Evolutionary conservation across 2,797 vertebrate genomes (phyloP), one percentile per base, ranked within the genome.

Genomic region (Eidolon dupreanum): DNA sequence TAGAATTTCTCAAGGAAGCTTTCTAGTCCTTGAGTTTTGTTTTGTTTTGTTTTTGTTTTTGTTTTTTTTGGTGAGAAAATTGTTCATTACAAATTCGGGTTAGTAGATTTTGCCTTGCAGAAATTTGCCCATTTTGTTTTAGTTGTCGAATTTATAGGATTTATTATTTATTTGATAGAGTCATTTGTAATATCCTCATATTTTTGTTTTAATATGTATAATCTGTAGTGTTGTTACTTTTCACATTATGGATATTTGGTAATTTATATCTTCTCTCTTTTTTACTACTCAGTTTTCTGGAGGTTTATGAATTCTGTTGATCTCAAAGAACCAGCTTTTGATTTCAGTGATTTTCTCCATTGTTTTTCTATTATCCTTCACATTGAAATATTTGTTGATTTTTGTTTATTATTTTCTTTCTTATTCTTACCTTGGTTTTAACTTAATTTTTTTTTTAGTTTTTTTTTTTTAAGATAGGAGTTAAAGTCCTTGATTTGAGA

Each of bases 291-390:
- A 49, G 2, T 75, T 22, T 95, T 57, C 63, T 94, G 88, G 24
- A 57, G 3, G n/a, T 46, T 84, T 85, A 75, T 86, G 8, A 49
- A 43, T 59, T 59, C n/a, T 36, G 33, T 55, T 74, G 73, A 75
- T 92, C 49, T 90, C 26, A 70, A 79, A 84, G 31, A 93, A 77
- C 28, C 22, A 74, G 16, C 0, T 71, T 77, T 93, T 65, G 13
- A 87, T 81, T 38, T 46, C 26, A 88, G 57, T 74, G 17, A 51
- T 75, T 90, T 94, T 70, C 65, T 92, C 53, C 61, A 15, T 24
- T 97, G 28, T 51, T 84, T 89, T 88, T 38, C 36, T 57, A n/a
- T 93, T 96, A 83, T 68, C 17, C 87, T 26, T 86, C 73, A 88
- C n/a, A 84, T 28, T 75, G 53, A 28, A 15, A 49, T 49, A 9